phyloP scores from a whole-genome alignment of 2,888 invertebrate species.

The Mystacides longicornis region DNA sequence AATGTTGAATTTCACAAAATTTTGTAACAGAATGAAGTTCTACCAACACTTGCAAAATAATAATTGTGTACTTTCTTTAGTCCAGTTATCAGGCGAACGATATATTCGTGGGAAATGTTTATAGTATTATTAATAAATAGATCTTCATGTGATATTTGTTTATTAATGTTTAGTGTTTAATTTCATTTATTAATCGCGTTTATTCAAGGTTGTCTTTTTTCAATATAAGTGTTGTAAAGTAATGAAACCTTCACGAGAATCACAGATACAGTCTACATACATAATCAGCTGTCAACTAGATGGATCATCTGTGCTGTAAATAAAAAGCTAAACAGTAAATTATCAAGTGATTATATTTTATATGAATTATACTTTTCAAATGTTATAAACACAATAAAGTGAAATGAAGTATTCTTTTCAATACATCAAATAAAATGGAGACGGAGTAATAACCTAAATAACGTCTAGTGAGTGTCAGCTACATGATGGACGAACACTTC shows the following conservation, averaged over 20 bases:
- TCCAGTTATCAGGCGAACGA: conserved; percentile 22
- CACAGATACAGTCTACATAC: conserved; percentile 49
- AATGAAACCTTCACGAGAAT: conserved; percentile 30
- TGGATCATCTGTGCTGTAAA: conserved; percentile 53
- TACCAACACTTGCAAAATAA: conserved; percentile 22
- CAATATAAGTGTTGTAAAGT: conserved; percentile 17
- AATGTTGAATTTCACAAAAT: too few species aligned
- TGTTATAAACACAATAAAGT: background rate
- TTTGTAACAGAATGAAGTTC: background rate
- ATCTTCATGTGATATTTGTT: conserved; percentile 15
- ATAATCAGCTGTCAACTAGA: conserved; percentile 54
- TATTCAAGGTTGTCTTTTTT: conserved; percentile 22
- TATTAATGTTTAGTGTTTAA: conserved; percentile 17
- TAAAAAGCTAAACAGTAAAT: conserved; percentile 48
- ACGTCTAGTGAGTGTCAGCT: conserved; percentile 32
- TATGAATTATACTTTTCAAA: background rate
- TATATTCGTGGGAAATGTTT: conserved; percentile 22
- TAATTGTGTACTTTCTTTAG: conserved; percentile 24
- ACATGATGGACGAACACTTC: conserved; percentile 26
- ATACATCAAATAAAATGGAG: conserved; percentile 31
- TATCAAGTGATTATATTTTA: conserved; percentile 31
- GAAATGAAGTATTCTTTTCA: background rate
- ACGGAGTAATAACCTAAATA: conserved; percentile 50
- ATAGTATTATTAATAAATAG: conserved; percentile 12
- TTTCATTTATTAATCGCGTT: conserved; percentile 12